Evolutionary conservation across 1,140 invertebrate species (phyloP).

Genomic region (Neodiprion pinetum): DNA sequence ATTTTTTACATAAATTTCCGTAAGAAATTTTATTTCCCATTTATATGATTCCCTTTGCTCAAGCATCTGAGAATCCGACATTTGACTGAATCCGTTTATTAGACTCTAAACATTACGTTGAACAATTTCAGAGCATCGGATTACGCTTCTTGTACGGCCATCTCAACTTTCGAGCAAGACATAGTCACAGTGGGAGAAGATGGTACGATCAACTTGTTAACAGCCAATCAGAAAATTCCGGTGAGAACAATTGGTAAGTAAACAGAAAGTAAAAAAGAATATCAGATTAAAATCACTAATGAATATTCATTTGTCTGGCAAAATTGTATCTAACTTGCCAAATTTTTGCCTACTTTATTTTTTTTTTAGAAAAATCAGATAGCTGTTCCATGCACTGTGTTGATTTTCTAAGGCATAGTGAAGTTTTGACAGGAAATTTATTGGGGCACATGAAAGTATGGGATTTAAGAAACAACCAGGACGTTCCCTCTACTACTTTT

Average conservation of each 20-base stretch:
- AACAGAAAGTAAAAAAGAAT: slow-evolving; percentile 8
- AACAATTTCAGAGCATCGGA: slow-evolving; percentile 42
- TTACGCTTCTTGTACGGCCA: slow-evolving; percentile 70
- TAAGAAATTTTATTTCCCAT: slow-evolving; percentile 41
- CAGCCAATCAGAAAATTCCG: slow-evolving; percentile 67
- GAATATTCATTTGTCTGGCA: slow-evolving; percentile 1
- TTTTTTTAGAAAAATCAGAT: slow-evolving; percentile 73
- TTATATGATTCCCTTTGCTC: neutral
- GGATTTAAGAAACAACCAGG: slow-evolving; percentile 73
- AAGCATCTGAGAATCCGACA: neutral
- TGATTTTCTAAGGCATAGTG: slow-evolving; percentile 78
- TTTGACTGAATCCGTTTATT: neutral
- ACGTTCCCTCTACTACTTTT: slow-evolving; percentile 69
- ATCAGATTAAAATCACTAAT: neutral
- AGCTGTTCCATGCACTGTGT: slow-evolving; percentile 81
- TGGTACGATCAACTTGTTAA: slow-evolving; percentile 76
- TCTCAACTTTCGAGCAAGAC: slow-evolving; percentile 75
- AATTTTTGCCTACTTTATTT: slow-evolving; percentile 13
- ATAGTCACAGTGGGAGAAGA: slow-evolving; percentile 84
- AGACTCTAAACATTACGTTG: slow-evolving; percentile 18
- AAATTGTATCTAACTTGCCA: slow-evolving; percentile 6
- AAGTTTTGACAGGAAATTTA: slow-evolving; percentile 83
- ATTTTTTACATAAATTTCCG: slow-evolving; percentile 71
- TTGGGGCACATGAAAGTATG: slow-evolving; percentile 88
- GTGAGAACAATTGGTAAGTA: slow-evolving; percentile 67